Evolutionary conservation across 2,888 invertebrate genomes (phyloP), one percentile per base, ranked within the genome.

Genomic region (Blera fallax): DNA sequence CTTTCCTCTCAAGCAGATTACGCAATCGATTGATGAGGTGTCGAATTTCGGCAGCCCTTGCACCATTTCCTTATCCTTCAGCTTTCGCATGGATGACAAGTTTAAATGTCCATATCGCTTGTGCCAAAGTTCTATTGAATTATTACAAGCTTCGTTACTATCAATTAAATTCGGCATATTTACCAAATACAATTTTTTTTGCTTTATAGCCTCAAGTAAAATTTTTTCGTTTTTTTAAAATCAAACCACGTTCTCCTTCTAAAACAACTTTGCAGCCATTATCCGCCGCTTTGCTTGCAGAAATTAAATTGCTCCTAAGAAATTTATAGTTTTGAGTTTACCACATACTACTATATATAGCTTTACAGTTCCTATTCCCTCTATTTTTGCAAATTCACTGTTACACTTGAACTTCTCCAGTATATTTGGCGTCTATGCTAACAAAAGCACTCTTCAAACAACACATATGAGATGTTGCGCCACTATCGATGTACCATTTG

Each of bases 1-100:
- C 21, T 83, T 77, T 6, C 72, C 58, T 65, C 37, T 54, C 5
- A 65, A 37, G 10, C 70, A 82, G 5, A 37, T 48, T 21, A 32
- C 18, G 21, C 76, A 72, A 24, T 76, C 40, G 8, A 50, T 40
- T 14, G 5, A 18, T 4, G 11, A 56, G 18, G 11, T 6, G 6
- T 4, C 0, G 11, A 48, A 64, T 1, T 10, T 45, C 8, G 62
- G 45, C 2, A 45, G 32, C 2, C 50, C 37, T 50, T 37, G 24
- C 2, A 52, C 52, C 52, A 52, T 24, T 0, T 8, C 5, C 2
- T 37, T 52, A 1, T 24, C 24, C 16, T 37, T 52, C 14, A 67
- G 37, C 10, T 14, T 34, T 0, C 24, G 21, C 24, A 37, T 24
- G 0, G 37, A 67, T 37, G 27, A 1, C 3, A 37, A 14, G 10